A percentile compares a stretch with the other conserved stretches of the same genome.
Conservation (phyloP, 2,113 vertebrate genomes). For the Onychostoma macrolepis region DNA sequence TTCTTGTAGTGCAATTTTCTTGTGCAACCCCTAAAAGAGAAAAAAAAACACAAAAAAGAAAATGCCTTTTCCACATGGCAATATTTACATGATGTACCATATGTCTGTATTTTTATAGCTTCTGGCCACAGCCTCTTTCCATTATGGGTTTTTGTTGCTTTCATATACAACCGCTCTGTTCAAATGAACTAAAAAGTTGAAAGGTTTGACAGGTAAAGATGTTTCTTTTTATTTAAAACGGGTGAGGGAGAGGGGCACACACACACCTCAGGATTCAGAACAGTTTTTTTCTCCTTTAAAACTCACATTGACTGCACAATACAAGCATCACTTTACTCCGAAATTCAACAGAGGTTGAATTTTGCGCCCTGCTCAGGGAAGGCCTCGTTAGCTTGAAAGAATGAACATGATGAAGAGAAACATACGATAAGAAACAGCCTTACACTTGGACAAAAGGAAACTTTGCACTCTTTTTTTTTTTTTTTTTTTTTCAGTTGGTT, state of each 20-base stretch:
- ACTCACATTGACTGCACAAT: constrained; percentile 83
- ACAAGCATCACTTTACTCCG: constrained; percentile 84
- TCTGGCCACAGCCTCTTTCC: constrained; percentile 71
- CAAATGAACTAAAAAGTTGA: constrained; percentile 63
- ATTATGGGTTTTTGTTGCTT: constrained; percentile 60
- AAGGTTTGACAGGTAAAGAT: constrained; percentile 70
- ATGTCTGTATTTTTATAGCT: constrained; percentile 76
- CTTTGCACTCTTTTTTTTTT: constrained; percentile 73
- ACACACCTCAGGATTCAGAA: constrained; percentile 82
- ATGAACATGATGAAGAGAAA: constrained; percentile 75
- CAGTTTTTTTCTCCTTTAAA: constrained; percentile 74
- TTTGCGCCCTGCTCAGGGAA: constrained; percentile 82
- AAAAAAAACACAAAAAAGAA: constrained; percentile 49
- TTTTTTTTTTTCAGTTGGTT: too few relatives aligned
- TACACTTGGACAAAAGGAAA: constrained; percentile 73
- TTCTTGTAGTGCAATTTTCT: constrained; percentile 81
- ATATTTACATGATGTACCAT: constrained; percentile 78
- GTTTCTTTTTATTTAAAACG: constrained; percentile 58
- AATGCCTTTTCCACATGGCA: constrained; percentile 76
- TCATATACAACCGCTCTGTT: constrained; percentile 67
- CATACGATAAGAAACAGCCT: constrained; percentile 75
- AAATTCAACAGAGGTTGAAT: constrained; percentile 81
- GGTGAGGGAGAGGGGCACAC: constrained; percentile 67
- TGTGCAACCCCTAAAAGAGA: constrained; percentile 74
- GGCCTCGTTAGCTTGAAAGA: constrained; percentile 83